These are phyloP conservation scores for Stenodema calcarata DNA, from an alignment of 2,888 invertebrate species.

Conservation along the genomic window DNA sequence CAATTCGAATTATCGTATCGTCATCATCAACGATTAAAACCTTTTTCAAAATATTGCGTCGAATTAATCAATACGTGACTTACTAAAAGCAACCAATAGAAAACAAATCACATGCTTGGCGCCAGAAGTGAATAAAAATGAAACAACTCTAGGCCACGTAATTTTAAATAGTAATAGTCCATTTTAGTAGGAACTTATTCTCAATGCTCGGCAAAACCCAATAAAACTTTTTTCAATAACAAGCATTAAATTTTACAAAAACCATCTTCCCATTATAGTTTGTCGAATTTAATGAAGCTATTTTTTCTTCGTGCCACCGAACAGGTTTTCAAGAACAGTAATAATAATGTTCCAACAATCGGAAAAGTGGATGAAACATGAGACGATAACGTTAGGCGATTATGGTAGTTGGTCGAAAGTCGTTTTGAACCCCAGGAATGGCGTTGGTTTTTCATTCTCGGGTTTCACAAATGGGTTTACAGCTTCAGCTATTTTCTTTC, in stretches of 20 bases:
- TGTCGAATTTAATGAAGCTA: constrained; percentile 2
- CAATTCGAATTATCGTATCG: neutral
- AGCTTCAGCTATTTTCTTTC: neutral
- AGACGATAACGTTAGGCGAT: neutral
- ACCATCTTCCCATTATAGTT: neutral
- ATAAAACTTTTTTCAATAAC: neutral
- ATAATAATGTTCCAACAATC: neutral
- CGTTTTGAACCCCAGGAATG: neutral
- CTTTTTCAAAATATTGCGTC: too few species aligned
- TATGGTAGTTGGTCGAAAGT: neutral
- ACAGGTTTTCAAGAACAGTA: neutral
- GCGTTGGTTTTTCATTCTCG: neutral
- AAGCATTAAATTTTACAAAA: neutral
- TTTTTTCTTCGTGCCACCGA: neutral
- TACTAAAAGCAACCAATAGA: neutral
- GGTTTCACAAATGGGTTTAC: constrained; percentile 2
- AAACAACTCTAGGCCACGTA: neutral
- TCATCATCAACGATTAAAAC: too few species aligned
- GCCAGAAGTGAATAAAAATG: neutral
- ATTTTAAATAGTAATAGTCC: neutral
- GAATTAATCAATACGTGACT: neutral
- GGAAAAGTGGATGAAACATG: neutral
- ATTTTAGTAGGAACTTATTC: neutral
- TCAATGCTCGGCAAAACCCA: neutral
- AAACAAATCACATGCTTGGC: neutral